A percentile compares a stretch with the other conserved stretches of the same genome.
Evolutionary conservation across 2,888 invertebrate genomes (phyloP).

Genomic region (Laspeyria flexula): DNA sequence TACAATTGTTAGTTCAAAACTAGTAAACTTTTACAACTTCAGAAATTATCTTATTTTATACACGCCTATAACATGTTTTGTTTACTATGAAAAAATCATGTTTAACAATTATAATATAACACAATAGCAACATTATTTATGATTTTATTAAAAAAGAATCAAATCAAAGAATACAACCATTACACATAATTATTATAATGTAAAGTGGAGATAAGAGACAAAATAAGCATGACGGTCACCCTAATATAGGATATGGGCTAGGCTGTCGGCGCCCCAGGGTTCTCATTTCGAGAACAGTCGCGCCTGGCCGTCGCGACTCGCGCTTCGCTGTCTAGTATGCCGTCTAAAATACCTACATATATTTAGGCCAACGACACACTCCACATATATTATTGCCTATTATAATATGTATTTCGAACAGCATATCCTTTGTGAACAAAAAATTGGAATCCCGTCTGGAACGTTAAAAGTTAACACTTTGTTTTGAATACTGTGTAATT

Average conservation of each 20-base stretch:
- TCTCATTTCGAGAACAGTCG: conserved; percentile 54
- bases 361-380: conserved; percentile 48
- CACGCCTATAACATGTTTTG: too few relatives aligned
- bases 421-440: conserved; percentile 22
- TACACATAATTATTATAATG: too few relatives aligned
- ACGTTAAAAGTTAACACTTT: not conserved
- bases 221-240: too few relatives aligned
- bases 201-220: too few relatives aligned
- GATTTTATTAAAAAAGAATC: too few relatives aligned
- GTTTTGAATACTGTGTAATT: not conserved
- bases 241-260: conserved; percentile 44
- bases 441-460: not conserved
- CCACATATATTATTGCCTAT: conserved; percentile 43
- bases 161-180: too few relatives aligned
- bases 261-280: conserved; percentile 50
- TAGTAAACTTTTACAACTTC: too few relatives aligned
- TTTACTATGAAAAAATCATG: too few relatives aligned
- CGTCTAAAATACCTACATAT: conserved; percentile 19
- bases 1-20: too few relatives aligned
- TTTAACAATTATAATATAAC: too few relatives aligned
- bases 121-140: too few relatives aligned
- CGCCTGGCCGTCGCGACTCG: conserved; percentile 59
- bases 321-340: conserved; percentile 43
- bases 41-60: too few relatives aligned
- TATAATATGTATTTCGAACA: conserved; percentile 31